phyloP scores from a whole-genome alignment of 2,888 invertebrate genomes.

The Leptopilina drosophilae region DNA sequence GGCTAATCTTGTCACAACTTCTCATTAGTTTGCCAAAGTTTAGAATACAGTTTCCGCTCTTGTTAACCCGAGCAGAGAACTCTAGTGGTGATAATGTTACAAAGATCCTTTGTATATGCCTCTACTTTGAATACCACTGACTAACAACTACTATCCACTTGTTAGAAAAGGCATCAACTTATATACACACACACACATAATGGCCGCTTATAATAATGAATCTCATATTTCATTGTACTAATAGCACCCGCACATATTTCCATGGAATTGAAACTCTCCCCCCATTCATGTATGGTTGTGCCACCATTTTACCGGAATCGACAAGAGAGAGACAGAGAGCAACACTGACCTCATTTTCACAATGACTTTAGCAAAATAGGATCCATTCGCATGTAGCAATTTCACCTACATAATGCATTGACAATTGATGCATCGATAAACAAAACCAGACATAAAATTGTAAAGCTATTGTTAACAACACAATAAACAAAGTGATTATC shows the following conservation, averaged over 20 bases:
- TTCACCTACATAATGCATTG: background rate
- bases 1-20: constrained; percentile 32
- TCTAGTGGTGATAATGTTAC: constrained; percentile 30
- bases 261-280: background rate
- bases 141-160: constrained; percentile 30
- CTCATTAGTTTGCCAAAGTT: constrained; percentile 34
- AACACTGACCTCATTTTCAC: constrained; percentile 7
- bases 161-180: constrained; percentile 23
- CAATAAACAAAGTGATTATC: constrained; percentile 8
- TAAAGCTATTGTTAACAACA: constrained; percentile 23
- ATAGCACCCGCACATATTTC: background rate
- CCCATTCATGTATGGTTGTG: background rate
- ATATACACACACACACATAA: background rate
- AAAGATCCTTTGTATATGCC: constrained; percentile 35
- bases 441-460: background rate
- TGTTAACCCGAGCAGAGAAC: constrained; percentile 36
- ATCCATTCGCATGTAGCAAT: background rate
- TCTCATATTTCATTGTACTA: constrained; percentile 22
- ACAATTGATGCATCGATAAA: background rate
- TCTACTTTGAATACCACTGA: constrained; percentile 26
- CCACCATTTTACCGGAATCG: background rate
- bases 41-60: constrained; percentile 28
- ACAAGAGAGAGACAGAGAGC: background rate
- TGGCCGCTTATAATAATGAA: constrained; percentile 29
- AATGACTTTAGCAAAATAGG: background rate